Evolutionary conservation across 2,888 invertebrate genomes (phyloP).

Genomic region (Trachelus troglodyta): DNA sequence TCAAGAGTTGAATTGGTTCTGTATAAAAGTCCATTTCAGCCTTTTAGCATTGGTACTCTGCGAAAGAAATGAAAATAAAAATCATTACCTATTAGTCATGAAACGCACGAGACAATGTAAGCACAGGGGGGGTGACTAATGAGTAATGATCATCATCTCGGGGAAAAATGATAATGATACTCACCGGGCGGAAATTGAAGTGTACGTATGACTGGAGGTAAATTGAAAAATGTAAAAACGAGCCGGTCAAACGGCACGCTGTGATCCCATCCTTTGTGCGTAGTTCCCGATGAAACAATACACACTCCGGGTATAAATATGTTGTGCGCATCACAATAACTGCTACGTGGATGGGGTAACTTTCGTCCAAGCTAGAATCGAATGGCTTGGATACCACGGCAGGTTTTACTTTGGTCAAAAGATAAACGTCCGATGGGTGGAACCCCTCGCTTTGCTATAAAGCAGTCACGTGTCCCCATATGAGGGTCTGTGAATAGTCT

Average conservation of each 20-base stretch:
- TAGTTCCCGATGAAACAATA: constrained; percentile 46
- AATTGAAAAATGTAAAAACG: constrained; percentile 41
- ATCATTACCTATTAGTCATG: not conserved
- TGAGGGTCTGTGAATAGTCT: constrained; percentile 48
- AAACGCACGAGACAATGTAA: not conserved
- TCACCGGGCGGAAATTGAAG: not conserved
- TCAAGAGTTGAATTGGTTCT: not conserved
- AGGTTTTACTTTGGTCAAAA: constrained; percentile 46
- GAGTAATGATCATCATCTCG: not conserved
- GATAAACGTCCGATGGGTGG: constrained; percentile 41
- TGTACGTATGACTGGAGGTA: constrained; percentile 5
- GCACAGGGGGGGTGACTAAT: not conserved
- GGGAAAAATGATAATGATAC: not conserved
- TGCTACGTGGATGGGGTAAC: constrained; percentile 25
- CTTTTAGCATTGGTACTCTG: not conserved
- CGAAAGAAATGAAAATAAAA: not conserved
- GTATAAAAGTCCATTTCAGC: not conserved
- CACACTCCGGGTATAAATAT: constrained; percentile 41
- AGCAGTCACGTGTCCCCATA: constrained; percentile 59
- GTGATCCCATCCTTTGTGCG: constrained; percentile 33
- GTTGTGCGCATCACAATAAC: constrained; percentile 51
- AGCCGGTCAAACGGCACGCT: constrained; percentile 12
- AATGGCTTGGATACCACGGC: not conserved
- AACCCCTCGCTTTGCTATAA: constrained; percentile 42
- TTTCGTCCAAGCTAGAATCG: constrained; percentile 32